These are phyloP conservation scores for Cinclus mexicanus DNA, from an alignment of 2,113 vertebrate species.

Conservation along the genomic window DNA sequence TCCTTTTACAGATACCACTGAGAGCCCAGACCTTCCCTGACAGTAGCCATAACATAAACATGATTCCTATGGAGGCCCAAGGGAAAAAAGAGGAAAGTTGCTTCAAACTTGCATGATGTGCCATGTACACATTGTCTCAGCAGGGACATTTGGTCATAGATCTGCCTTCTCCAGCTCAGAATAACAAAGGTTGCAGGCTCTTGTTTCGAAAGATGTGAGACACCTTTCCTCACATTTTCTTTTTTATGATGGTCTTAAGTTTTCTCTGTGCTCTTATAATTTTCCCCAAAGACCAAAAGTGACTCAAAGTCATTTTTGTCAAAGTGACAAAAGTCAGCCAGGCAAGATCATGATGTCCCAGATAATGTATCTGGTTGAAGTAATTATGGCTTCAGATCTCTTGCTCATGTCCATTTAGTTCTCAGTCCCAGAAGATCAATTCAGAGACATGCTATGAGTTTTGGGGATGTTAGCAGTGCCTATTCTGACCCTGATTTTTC, in stretches of 20 bases:
- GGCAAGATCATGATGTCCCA: constrained; percentile 46
- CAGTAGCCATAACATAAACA: background rate
- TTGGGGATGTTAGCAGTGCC: background rate
- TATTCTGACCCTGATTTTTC: constrained; percentile 26
- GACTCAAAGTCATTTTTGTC: constrained; percentile 57
- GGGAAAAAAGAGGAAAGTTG: background rate
- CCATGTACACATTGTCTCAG: background rate
- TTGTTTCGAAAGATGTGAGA: background rate
- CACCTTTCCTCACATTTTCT: background rate
- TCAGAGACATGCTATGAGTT: background rate
- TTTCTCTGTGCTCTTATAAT: constrained; percentile 8
- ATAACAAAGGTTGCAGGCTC: background rate
- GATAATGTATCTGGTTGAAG: constrained; percentile 25
- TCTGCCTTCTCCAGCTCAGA: background rate
- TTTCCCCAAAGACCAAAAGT: background rate
- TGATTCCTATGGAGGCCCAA: background rate
- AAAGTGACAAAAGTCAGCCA: constrained; percentile 45
- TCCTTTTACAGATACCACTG: background rate
- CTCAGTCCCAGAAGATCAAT: constrained; percentile 25
- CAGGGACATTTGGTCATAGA: background rate
- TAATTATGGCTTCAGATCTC: constrained; percentile 49
- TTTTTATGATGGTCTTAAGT: background rate
- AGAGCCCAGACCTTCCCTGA: background rate
- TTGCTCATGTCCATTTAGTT: constrained; percentile 5
- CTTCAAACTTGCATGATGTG: background rate